Conservation (phyloP, 2,888 invertebrate species). For the Hedychridium roseum region DNA sequence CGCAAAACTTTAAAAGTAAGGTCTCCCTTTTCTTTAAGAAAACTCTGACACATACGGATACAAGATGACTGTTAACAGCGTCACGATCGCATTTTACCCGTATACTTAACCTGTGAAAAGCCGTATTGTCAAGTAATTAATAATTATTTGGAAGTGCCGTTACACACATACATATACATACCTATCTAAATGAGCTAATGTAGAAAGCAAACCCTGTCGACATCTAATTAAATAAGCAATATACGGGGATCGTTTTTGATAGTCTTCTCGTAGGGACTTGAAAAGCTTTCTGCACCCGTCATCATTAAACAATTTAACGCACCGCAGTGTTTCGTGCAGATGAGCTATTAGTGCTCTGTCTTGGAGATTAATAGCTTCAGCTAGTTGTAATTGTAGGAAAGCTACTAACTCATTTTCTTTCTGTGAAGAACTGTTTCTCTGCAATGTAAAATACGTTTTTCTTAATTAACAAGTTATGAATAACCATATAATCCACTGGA, state of each 20-base stretch:
- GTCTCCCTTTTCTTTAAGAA: conserved; percentile 83
- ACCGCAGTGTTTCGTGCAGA: conserved; percentile 83
- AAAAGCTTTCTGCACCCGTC: conserved; percentile 78
- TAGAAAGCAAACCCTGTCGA: conserved; percentile 80
- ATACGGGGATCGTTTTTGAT: conserved; percentile 79
- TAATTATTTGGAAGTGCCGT: background rate
- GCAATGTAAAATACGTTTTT: conserved; percentile 17
- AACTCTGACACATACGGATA: conserved; percentile 78
- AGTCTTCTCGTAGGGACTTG: conserved; percentile 78
- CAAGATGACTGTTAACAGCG: conserved; percentile 77
- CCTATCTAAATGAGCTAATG: conserved; percentile 77
- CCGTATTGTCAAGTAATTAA: background rate
- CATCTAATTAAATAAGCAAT: conserved; percentile 83
- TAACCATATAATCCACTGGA: too few relatives aligned
- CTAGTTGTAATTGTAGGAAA: conserved; percentile 78
- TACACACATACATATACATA: conserved; percentile 44
- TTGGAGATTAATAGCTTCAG: conserved; percentile 83
- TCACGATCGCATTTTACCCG: conserved; percentile 75
- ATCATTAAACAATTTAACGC: conserved; percentile 76
- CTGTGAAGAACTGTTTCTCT: conserved; percentile 62
- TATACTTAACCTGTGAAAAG: conserved; percentile 64
- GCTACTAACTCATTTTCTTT: conserved; percentile 68
- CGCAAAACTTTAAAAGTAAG: conserved; percentile 77
- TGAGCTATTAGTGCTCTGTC: conserved; percentile 81
- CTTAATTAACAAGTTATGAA: too few relatives aligned